These are phyloP conservation scores for Bungarus multicinctus DNA, from an alignment of 2,113 vertebrate genomes.

Conservation along the genomic window DNA sequence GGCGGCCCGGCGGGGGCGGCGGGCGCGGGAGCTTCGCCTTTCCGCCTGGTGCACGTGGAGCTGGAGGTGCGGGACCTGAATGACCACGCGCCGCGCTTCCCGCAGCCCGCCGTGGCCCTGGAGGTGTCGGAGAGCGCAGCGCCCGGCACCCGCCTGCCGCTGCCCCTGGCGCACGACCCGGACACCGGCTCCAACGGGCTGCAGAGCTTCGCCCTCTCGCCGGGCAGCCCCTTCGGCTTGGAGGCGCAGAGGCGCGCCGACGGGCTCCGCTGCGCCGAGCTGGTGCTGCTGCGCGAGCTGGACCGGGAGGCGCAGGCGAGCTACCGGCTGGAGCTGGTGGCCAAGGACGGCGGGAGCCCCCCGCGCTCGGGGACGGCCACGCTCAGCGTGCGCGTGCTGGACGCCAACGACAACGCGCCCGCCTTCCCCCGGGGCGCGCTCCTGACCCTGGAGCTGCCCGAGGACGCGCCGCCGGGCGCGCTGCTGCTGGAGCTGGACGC, in stretches of 20 bases:
- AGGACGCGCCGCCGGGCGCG: constrained; percentile 81
- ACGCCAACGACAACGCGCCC: constrained; percentile 93
- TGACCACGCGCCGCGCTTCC: constrained; percentile 90
- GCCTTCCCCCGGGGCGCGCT: constrained; percentile 85
- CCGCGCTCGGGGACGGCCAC: constrained; percentile 80
- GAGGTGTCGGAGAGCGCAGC: constrained; percentile 89
- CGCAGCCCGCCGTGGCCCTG: constrained; percentile 76
- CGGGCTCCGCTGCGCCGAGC: constrained; percentile 89
- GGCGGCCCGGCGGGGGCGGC: constrained; percentile 71
- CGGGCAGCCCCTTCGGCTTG: constrained; percentile 89
- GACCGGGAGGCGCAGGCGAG: constrained; percentile 87
- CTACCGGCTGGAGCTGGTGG: constrained; percentile 85
- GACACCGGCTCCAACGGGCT: constrained; percentile 91
- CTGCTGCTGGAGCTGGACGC: constrained; percentile 87
- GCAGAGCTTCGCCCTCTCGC: constrained; percentile 89
- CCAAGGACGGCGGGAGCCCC: constrained; percentile 86
- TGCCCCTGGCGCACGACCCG: constrained; percentile 86
- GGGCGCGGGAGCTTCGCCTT: constrained; percentile 24
- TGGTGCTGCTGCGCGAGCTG: constrained; percentile 90
- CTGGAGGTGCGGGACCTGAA: constrained; percentile 93
- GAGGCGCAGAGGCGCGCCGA: constrained; percentile 88
- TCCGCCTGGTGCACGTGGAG: constrained; percentile 91
- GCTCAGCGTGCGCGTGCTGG: constrained; percentile 84
- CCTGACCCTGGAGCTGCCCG: constrained; percentile 83
- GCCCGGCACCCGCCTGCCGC: constrained; percentile 83